Evolutionary conservation across 2,797 vertebrate genomes (phyloP).

Genomic region (Channa striata): DNA sequence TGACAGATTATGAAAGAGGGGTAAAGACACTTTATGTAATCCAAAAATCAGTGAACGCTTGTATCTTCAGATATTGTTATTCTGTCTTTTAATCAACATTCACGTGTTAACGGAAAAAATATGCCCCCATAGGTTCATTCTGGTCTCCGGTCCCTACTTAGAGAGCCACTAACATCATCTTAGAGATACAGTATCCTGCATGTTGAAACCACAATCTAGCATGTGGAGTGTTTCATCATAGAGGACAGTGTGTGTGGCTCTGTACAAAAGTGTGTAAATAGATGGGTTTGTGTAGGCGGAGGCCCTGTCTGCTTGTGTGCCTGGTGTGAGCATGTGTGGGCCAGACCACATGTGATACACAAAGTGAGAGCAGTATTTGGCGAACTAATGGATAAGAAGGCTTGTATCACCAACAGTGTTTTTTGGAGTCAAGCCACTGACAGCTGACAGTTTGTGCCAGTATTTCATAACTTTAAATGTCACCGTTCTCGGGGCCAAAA

Average conservation of each 20-base stretch:
- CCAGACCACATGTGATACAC: constrained; percentile 72
- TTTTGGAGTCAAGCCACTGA: constrained; percentile 63
- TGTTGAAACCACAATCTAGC: constrained; percentile 14
- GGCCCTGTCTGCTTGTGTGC: constrained; percentile 57
- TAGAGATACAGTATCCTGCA: constrained; percentile 1
- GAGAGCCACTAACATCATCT: constrained; percentile 9
- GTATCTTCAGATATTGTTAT: not conserved
- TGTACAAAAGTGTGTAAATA: constrained; percentile 56
- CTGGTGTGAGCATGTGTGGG: constrained; percentile 72
- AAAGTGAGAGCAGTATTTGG: constrained; percentile 70
- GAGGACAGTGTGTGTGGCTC: constrained; percentile 24
- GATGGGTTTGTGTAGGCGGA: constrained; percentile 63
- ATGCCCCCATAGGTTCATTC: constrained; percentile 5
- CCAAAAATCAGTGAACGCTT: constrained; percentile 10
- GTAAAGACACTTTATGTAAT: constrained; percentile 5
- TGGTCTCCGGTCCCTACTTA: constrained; percentile 2
- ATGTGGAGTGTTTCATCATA: constrained; percentile 29
- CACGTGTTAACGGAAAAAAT: constrained; percentile 13
- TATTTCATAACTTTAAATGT: constrained; percentile 73
- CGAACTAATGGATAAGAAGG: constrained; percentile 50
- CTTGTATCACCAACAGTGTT: constrained; percentile 60
- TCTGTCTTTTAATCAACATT: constrained; percentile 8
- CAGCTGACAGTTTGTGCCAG: constrained; percentile 72
- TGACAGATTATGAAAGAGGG: constrained; percentile 14
- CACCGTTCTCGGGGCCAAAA: constrained; percentile 62